A percentile compares a stretch with the other conserved stretches of the same genome.
Conservation (phyloP, 2,888 invertebrate genomes). For the Sylvicola cinctus region DNA sequence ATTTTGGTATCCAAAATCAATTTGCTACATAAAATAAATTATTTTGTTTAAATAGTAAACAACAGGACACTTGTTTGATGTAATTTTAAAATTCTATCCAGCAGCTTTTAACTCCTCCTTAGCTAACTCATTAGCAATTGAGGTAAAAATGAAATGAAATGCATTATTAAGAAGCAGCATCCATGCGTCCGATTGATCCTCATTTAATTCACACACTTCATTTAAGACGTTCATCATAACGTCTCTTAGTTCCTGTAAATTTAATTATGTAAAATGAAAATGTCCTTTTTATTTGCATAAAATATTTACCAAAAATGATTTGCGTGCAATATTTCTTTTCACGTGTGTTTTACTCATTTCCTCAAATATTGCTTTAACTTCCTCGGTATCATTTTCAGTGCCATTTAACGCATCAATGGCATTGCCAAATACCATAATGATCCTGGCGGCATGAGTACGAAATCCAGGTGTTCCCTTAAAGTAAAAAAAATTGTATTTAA, state of each 20-base stretch:
- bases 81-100: too few species aligned
- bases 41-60: too few species aligned
- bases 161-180: background rate
- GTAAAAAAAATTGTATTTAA: too few species aligned
- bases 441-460: constrained; percentile 18
- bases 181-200: constrained; percentile 19
- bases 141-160: background rate
- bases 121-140: too few species aligned
- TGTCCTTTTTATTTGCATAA: too few species aligned
- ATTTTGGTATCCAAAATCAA: too few species aligned
- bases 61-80: too few species aligned
- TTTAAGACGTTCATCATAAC: constrained; percentile 18
- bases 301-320: constrained; percentile 13
- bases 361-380: constrained; percentile 17
- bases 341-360: constrained; percentile 17
- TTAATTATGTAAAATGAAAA: too few species aligned
- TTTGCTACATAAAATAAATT: too few species aligned
- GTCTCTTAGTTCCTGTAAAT: constrained; percentile 15
- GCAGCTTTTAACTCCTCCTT: too few species aligned
- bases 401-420: constrained; percentile 16
- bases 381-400: constrained; percentile 15
- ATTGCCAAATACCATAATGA: constrained; percentile 21
- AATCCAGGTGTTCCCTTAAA: constrained; percentile 20
- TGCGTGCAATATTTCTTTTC: constrained; percentile 16
- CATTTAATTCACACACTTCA: constrained; percentile 19